These are phyloP conservation scores for Heliconius eleuchia DNA, from an alignment of 1,140 invertebrate genomes.

Conservation along the genomic window DNA sequence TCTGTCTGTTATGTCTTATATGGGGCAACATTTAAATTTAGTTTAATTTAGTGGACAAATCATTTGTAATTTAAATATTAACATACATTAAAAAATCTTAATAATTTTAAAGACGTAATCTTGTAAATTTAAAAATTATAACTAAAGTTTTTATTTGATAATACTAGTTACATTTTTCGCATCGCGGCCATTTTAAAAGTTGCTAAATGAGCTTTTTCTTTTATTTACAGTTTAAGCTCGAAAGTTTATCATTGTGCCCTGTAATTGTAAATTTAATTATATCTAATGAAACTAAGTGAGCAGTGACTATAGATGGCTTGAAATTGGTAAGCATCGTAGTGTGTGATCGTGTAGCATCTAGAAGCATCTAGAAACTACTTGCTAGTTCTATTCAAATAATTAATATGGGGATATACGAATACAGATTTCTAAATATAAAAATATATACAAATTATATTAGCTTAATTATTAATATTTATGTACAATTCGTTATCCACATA, in stretches of 20 bases:
- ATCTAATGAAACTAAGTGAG: slow-evolving; percentile 8
- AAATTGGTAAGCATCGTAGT: slow-evolving; percentile 50
- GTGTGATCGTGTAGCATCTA: slow-evolving; percentile 66
- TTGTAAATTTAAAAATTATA: neutral
- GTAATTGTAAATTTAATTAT: slow-evolving; percentile 2
- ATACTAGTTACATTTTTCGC: too few relatives aligned
- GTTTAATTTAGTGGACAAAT: too few relatives aligned
- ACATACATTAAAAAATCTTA: too few relatives aligned
- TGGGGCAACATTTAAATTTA: too few relatives aligned
- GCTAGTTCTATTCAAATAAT: slow-evolving; percentile 18
- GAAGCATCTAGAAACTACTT: slow-evolving; percentile 52
- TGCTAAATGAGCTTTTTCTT: neutral
- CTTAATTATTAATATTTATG: neutral
- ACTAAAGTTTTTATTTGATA: too few relatives aligned
- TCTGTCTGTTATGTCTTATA: too few relatives aligned
- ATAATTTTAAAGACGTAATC: neutral
- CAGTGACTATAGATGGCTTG: neutral
- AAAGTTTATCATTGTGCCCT: neutral
- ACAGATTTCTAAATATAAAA: neutral
- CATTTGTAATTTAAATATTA: too few relatives aligned
- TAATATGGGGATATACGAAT: neutral
- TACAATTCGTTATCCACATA: slow-evolving; percentile 6
- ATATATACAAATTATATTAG: neutral
- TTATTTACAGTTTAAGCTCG: slow-evolving; percentile 14
- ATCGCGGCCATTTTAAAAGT: neutral